Percentiles rank a stretch among this genome's conserved stretches.
phyloP scores from a whole-genome alignment of 2,888 invertebrate genomes.

The Celastrina argiolus region DNA sequence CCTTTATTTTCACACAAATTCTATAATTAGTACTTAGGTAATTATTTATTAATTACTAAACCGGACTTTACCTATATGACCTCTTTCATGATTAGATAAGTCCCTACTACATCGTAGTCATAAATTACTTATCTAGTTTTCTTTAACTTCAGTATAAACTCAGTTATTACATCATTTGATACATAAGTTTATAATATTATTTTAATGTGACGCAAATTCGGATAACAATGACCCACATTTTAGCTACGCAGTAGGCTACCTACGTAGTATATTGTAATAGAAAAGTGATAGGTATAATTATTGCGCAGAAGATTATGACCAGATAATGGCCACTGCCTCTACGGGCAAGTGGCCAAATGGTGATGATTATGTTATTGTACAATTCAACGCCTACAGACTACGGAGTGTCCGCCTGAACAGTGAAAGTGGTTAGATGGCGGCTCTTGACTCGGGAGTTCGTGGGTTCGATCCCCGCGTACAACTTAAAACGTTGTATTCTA shows the following conservation, averaged over 20 bases:
- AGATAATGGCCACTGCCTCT: neutral
- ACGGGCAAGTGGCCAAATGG: neutral
- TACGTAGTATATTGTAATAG: neutral
- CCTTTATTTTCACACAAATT: neutral
- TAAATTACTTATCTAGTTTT: neutral
- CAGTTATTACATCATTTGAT: neutral
- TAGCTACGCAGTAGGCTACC: neutral
- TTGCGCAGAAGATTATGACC: constrained; percentile 7
- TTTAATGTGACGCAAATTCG: neutral
- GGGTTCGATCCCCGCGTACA: too few species aligned
- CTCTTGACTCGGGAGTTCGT: too few species aligned
- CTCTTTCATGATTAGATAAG: neutral
- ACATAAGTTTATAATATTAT: neutral
- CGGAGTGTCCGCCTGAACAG: too few species aligned
- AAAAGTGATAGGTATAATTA: neutral
- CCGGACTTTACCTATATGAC: neutral
- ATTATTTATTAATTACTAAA: neutral
- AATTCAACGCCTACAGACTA: too few species aligned
- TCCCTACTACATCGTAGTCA: neutral
- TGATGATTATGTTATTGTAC: neutral
- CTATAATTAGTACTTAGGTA: neutral
- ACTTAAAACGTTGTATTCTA: too few species aligned
- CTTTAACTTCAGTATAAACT: too few species aligned
- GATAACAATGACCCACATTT: neutral
- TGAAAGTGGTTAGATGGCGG: too few species aligned